Base-by-base conservation (phyloP, 2,888 invertebrate species). In the Meteorus colon region DNA sequence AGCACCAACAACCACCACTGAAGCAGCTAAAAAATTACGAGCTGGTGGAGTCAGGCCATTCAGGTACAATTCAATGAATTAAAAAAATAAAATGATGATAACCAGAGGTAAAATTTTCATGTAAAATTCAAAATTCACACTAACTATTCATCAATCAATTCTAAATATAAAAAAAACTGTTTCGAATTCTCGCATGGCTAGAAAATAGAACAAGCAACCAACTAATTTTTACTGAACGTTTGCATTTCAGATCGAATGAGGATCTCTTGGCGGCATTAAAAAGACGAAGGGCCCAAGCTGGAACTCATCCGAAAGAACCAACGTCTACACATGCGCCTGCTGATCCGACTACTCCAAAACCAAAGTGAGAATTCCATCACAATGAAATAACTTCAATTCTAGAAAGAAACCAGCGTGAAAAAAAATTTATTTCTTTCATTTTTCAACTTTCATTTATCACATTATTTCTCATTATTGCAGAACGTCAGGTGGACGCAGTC, bases 261-360 rank as follows among this genome's bases (percentile, higher is more conserved):
- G 95, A 95, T 83, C 91, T 95, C 37, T 90, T 95, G 65, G 94
- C 93, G 73, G 92, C 94, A 0, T 90, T 95, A 76, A 95, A 95
- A 88, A 93, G 93, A 84, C 92, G 94, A 84, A 91, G 95, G 82
- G 94, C 94, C 78, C 94, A 94, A 86, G 94, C 91, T 24, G 93
- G 93, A 92, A 90, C 78, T 41, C 84, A 84, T 51, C 59, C 83
- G n/a, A 80, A 81, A 29, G 86, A 86, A 24, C 45, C 83, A 4
- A 62, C 84, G 6, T 79, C 82, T 14, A 80, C 84, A 19, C 84
- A 83, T 48, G 41, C 84, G 71, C 70, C 83, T 34, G 71, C 78
- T 14, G 87, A 87, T 27, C 48, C 84, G 16, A 82, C 84, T 14
- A 81, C 86, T 31, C 37, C 80, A 10, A 85, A 84, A 71, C 79